Evolutionary conservation across 2,888 invertebrate genomes (phyloP).

Genomic region (Oscheius sp.): DNA sequence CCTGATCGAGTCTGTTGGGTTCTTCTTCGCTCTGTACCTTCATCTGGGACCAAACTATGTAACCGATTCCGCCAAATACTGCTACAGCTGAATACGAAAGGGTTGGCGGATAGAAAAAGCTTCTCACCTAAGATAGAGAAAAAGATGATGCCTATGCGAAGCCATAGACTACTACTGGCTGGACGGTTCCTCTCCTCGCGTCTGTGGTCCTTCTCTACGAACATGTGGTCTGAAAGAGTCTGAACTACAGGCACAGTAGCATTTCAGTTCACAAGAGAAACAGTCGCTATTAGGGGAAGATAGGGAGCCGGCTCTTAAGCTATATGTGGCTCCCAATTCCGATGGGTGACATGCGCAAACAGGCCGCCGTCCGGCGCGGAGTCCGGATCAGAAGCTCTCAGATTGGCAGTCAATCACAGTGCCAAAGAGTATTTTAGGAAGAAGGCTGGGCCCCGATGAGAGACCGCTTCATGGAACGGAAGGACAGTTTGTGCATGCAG

Average conservation of each 20-base stretch:
- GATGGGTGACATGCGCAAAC: constrained; percentile 21
- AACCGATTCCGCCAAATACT: constrained; percentile 48
- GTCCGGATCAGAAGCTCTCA: too few relatives aligned
- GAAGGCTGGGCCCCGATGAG: too few relatives aligned
- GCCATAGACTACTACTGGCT: constrained; percentile 22
- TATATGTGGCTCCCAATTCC: constrained; percentile 24
- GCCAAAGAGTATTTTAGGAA: too few relatives aligned
- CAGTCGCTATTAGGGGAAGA: background rate
- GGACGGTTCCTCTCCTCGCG: constrained; percentile 41
- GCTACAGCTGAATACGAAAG: constrained; percentile 39
- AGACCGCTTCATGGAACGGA: too few relatives aligned
- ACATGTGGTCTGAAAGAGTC: constrained; percentile 19
- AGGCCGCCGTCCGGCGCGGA: background rate
- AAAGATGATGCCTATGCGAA: constrained; percentile 34
- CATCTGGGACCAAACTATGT: constrained; percentile 42
- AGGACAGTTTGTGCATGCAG: too few relatives aligned
- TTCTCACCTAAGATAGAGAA: constrained; percentile 38
- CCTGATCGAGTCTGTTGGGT: constrained; percentile 30
- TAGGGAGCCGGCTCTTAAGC: background rate
- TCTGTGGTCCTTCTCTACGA: constrained; percentile 39
- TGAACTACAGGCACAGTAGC: background rate
- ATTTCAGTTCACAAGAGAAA: too few relatives aligned
- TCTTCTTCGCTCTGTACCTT: constrained; percentile 11
- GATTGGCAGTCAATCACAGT: too few relatives aligned
- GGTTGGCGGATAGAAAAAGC: background rate